Conservation (phyloP, 2,888 invertebrate species). For the Nomada fabriciana region DNA sequence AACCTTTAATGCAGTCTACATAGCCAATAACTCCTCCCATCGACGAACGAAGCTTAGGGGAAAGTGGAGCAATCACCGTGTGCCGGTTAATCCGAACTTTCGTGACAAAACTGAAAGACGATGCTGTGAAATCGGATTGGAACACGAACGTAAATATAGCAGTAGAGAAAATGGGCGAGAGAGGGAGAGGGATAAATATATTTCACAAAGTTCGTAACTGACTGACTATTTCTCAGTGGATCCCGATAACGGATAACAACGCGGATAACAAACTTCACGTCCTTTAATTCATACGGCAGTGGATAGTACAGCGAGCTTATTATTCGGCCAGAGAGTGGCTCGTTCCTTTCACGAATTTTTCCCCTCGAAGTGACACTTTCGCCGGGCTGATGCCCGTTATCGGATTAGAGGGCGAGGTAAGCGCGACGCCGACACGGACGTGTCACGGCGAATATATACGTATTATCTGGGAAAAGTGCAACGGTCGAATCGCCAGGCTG, state of each 20-base stretch:
- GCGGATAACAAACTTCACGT: background rate
- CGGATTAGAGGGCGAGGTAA: slow-evolving; percentile 47
- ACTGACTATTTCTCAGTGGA: background rate
- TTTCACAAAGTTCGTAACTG: slow-evolving; percentile 39
- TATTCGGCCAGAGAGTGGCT: background rate
- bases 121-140: slow-evolving; percentile 38
- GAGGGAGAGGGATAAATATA: background rate
- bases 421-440: slow-evolving; percentile 28
- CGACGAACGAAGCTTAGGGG: background rate
- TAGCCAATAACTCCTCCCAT: background rate
- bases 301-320: slow-evolving; percentile 10
- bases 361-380: slow-evolving; percentile 25
- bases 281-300: slow-evolving; percentile 35
- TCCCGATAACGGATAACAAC: background rate
- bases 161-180: background rate
- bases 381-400: slow-evolving; percentile 53
- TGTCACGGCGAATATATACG: slow-evolving; percentile 43
- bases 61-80: slow-evolving; percentile 53
- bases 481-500: slow-evolving; percentile 42
- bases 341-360: slow-evolving; percentile 14
- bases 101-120: slow-evolving; percentile 31
- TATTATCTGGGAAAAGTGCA: slow-evolving; percentile 58
- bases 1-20: background rate
- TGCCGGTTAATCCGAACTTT: slow-evolving; percentile 47
- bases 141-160: slow-evolving; percentile 33